These are phyloP conservation scores for Drosophila aff. DNA, from an alignment of 1,140 invertebrate species.

Conservation along the genomic window DNA sequence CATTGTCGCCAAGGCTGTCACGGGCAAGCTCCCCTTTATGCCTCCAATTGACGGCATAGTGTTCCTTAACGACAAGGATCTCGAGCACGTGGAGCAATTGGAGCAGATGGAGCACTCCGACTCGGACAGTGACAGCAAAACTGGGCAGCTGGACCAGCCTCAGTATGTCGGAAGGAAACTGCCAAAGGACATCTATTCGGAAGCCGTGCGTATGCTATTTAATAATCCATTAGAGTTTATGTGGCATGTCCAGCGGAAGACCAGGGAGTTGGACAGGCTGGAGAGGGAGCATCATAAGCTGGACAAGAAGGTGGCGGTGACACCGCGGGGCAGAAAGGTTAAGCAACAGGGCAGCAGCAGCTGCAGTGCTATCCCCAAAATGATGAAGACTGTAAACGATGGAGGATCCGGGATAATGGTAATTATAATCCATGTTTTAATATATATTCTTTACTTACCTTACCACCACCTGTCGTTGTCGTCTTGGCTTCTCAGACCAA, in stretches of 20 bases:
- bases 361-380: neutral
- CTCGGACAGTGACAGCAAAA: neutral
- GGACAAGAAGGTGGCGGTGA: constrained; percentile 5
- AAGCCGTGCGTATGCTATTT: constrained; percentile 14
- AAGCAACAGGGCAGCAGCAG: neutral
- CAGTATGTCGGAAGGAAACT: neutral
- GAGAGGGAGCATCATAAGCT: neutral
- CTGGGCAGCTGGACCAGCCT: no score
- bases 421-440: neutral
- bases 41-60: constrained; percentile 33
- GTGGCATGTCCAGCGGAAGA: constrained; percentile 5
- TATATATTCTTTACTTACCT: neutral
- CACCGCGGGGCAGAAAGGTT: neutral
- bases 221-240: constrained; percentile 36
- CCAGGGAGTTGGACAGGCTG: neutral
- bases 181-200: neutral
- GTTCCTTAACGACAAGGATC: constrained; percentile 18
- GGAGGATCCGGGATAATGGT: neutral
- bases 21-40: constrained; percentile 36
- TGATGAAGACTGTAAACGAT: neutral
- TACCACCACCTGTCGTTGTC: neutral
- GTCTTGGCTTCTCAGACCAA: neutral
- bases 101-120: neutral
- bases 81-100: constrained; percentile 7
- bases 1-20: constrained; percentile 22